These are phyloP conservation scores for Gallinago jamesoni DNA, from an alignment of 2,113 vertebrate genomes.

Conservation along the genomic window DNA sequence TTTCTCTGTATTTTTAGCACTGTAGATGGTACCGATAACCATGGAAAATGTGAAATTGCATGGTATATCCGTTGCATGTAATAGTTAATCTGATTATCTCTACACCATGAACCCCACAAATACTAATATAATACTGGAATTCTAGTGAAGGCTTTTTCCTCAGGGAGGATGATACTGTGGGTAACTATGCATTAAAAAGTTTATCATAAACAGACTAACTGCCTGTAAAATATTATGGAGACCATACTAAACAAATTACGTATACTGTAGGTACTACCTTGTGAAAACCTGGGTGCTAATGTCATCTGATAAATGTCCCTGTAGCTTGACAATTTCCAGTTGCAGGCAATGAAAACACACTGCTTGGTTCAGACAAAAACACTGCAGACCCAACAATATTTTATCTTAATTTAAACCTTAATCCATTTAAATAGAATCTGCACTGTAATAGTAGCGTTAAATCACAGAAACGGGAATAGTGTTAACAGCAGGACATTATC, in stretches of 20 bases:
- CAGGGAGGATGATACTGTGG: not conserved
- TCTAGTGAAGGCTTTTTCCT: not conserved
- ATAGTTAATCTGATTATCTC: not conserved
- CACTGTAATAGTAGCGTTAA: slow-evolving; percentile 70
- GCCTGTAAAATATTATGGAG: not conserved
- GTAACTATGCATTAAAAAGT: not conserved
- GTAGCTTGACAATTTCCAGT: not conserved
- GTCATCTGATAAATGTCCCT: not conserved
- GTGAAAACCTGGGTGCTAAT: not conserved
- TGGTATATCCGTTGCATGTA: not conserved
- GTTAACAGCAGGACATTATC: slow-evolving; percentile 77
- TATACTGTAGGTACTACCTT: not conserved
- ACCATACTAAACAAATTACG: not conserved
- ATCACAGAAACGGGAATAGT: slow-evolving; percentile 69
- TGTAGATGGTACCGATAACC: not conserved
- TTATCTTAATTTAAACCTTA: slow-evolving; percentile 66
- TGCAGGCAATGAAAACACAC: not conserved
- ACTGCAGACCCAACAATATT: slow-evolving; percentile 49
- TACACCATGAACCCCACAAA: not conserved
- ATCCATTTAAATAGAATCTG: slow-evolving; percentile 69
- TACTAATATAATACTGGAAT: not conserved
- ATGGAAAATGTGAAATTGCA: not conserved
- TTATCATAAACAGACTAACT: not conserved
- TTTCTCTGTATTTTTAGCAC: not conserved
- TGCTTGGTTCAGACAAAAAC: slow-evolving; percentile 17